Evolutionary conservation across 2,888 invertebrate species (phyloP).

Genomic region (Torymus auratus): DNA sequence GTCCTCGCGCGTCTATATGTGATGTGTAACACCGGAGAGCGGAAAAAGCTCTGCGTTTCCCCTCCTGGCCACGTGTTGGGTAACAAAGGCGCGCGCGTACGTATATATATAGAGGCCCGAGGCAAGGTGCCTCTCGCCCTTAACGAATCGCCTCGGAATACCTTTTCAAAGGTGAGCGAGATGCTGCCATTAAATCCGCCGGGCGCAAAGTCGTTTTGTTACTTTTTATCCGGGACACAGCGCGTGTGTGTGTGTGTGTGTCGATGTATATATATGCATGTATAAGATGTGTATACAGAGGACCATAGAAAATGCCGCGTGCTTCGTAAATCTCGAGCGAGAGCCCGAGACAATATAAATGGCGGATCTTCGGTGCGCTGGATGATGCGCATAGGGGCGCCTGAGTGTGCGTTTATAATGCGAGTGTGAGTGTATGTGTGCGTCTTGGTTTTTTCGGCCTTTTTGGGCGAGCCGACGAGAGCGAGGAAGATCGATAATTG

Average conservation of each 20-base stretch:
- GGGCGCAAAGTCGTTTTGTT: constrained; percentile 72
- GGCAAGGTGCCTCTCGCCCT: constrained; percentile 72
- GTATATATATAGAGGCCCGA: not conserved
- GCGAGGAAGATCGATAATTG: constrained; percentile 57
- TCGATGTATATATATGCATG: constrained; percentile 26
- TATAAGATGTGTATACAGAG: constrained; percentile 51
- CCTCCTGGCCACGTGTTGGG: constrained; percentile 71
- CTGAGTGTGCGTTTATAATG: too few relatives aligned
- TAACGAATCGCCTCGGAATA: constrained; percentile 63
- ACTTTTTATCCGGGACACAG: constrained; percentile 64
- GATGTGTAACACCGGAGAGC: constrained; percentile 3
- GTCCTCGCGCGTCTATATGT: not conserved
- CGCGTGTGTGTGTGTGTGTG: constrained; percentile 35
- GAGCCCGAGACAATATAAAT: constrained; percentile 43
- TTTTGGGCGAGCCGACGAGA: constrained; percentile 20
- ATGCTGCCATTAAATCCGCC: constrained; percentile 67
- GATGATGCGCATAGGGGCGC: not conserved
- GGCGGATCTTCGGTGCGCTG: constrained; percentile 55
- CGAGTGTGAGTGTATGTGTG: not conserved
- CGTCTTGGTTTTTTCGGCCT: constrained; percentile 23
- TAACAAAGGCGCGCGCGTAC: constrained; percentile 67
- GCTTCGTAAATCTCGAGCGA: constrained; percentile 59
- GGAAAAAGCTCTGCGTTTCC: constrained; percentile 31
- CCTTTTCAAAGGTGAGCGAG: constrained; percentile 64
- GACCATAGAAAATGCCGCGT: constrained; percentile 44